Evolutionary conservation across 2,888 invertebrate genomes (phyloP).

Genomic region (Temnothorax rugatulus): DNA sequence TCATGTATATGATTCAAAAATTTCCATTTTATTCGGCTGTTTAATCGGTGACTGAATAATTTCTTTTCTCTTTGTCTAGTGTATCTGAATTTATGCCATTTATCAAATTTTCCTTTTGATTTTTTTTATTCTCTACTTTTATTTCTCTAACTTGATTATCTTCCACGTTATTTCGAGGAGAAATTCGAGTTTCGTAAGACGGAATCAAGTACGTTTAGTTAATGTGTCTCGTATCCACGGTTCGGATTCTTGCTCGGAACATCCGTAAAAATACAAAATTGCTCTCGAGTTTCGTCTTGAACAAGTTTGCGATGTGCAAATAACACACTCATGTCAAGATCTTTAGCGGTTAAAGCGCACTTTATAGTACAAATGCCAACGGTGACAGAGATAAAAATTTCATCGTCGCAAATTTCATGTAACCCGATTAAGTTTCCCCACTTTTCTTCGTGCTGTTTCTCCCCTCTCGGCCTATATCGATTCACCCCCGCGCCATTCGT

Average conservation of each 20-base stretch:
- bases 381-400: conserved; percentile 25
- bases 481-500: not conserved
- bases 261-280: conserved; percentile 10
- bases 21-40: too few species aligned
- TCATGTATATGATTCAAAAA: too few species aligned
- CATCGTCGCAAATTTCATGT: conserved; percentile 42
- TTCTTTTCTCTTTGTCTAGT: too few species aligned
- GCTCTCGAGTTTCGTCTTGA: not conserved
- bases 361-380: conserved; percentile 1
- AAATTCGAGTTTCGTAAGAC: not conserved
- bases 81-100: too few species aligned
- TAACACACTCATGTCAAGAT: not conserved
- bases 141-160: too few species aligned
- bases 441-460: conserved; percentile 14
- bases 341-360: not conserved
- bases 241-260: not conserved
- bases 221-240: not conserved
- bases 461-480: conserved; percentile 26
- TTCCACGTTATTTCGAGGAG: not conserved
- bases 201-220: conserved; percentile 10
- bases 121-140: too few species aligned
- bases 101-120: too few species aligned
- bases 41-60: too few species aligned
- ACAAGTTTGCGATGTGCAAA: not conserved
- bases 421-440: conserved; percentile 48